Conservation (phyloP, 2,888 invertebrate genomes). For the Mactromeris polynyma region DNA sequence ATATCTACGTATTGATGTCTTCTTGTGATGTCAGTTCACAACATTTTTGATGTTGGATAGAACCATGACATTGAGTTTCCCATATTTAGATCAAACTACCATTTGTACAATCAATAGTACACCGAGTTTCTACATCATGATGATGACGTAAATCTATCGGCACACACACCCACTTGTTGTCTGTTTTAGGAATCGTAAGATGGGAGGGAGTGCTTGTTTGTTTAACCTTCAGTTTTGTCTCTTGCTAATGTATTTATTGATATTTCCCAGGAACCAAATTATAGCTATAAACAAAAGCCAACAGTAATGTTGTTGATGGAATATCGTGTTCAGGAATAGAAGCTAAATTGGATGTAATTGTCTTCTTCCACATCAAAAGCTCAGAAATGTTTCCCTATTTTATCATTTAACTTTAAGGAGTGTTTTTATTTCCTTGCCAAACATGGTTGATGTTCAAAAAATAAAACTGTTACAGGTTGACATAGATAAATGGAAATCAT, state of each 20-base stretch:
- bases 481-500: no score
- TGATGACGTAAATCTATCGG: not conserved
- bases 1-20: no score
- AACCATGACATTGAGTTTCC: not conserved
- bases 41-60: not conserved
- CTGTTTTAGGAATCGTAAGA: no score
- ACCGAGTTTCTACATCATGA: not conserved
- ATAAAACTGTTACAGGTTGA: not conserved
- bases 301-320: not conserved
- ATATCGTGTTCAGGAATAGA: not conserved
- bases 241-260: not conserved
- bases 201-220: not conserved
- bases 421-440: not conserved
- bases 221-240: not conserved
- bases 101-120: not conserved
- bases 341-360: not conserved
- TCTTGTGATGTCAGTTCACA: not conserved
- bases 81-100: not conserved
- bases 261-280: not conserved
- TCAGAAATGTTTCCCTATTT: not conserved
- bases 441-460: not conserved
- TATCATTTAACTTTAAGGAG: not conserved
- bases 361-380: not conserved
- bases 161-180: not conserved
- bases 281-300: not conserved